Evolutionary conservation across 2,797 vertebrate species (phyloP).

Genomic region (Etheostoma perlongum): DNA sequence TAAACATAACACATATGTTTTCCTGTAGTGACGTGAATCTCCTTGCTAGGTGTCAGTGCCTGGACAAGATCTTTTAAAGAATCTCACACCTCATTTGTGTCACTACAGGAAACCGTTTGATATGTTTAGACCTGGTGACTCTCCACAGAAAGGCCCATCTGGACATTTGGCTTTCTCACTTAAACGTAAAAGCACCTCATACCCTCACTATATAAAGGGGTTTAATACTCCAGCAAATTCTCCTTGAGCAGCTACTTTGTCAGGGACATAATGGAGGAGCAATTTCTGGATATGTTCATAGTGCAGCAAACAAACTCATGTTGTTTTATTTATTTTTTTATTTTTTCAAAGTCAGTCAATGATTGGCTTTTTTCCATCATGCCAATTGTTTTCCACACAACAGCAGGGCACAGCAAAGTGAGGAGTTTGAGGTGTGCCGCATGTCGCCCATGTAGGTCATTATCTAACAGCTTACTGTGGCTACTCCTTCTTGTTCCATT

Average conservation of each 20-base stretch:
- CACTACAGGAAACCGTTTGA: constrained; percentile 47
- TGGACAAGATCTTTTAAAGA: constrained; percentile 52
- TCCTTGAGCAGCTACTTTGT: not conserved
- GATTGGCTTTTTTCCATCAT: not conserved
- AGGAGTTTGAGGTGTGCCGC: not conserved
- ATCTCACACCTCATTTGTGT: constrained; percentile 47
- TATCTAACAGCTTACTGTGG: not conserved
- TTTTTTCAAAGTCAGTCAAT: not conserved
- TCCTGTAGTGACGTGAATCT: constrained; percentile 29
- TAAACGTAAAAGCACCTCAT: constrained; percentile 14
- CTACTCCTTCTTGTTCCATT: not conserved
- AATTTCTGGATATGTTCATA: constrained; percentile 7
- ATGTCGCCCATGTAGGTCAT: not conserved
- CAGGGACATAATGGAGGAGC: not conserved
- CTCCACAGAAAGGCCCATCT: constrained; percentile 38
- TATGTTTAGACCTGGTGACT: constrained; percentile 53
- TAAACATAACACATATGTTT: constrained; percentile 30
- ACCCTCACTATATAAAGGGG: not conserved
- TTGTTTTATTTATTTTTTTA: not conserved
- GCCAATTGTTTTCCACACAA: not conserved
- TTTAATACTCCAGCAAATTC: constrained; percentile 20
- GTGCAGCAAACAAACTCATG: constrained; percentile 19
- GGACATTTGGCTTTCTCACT: constrained; percentile 30
- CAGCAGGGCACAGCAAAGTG: not conserved
- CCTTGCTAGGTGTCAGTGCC: constrained; percentile 8